Evolutionary conservation across 2,888 invertebrate genomes (phyloP), one percentile per base, ranked within the genome.

Genomic region (Dryococelus australis): DNA sequence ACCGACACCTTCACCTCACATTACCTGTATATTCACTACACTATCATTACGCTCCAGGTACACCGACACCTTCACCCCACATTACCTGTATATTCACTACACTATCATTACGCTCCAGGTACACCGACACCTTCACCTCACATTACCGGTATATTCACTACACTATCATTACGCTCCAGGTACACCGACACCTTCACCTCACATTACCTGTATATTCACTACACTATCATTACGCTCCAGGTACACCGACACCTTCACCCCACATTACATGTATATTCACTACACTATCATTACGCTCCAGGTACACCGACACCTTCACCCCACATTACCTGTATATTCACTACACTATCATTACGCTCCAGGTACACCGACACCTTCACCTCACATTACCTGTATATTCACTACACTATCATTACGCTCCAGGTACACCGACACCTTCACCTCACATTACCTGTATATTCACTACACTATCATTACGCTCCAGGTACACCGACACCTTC

Each of bases 101-200:
- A n/a, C n/a, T n/a, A n/a, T 94, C 88, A 94, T 95, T 89, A 94
- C 95, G 88, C 92, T 95, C 53, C 95, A 95, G 94, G 95, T 95
- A 91, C 4, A 35, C 35, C 35, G 4, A 4, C 35, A 91, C 20
- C 16, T 79, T 91, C 47, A 47, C 0, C 16, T 47, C 35, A 35
- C 35, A 35, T 35, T 35, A 35, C 35, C 35, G 1, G 35, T 35
- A 35, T 35, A 35, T 35, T 35, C 35, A 35, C 35, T 35, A 35
- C 35, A n/a, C n/a, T n/a, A n/a, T 94, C 88, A 94, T 95, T 89
- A 94, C 95, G 88, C 92, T 95, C 53, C 95, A 95, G 94, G 95
- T 95, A 91, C 4, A 35, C 35, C 35, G 4, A 4, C 35, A 91
- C 20, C 16, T 79, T 91, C 47, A 47, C 0, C 16, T 47, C 35